Evolutionary conservation across 2,113 vertebrate genomes (phyloP).

Genomic region (Brevimyrus niger): DNA sequence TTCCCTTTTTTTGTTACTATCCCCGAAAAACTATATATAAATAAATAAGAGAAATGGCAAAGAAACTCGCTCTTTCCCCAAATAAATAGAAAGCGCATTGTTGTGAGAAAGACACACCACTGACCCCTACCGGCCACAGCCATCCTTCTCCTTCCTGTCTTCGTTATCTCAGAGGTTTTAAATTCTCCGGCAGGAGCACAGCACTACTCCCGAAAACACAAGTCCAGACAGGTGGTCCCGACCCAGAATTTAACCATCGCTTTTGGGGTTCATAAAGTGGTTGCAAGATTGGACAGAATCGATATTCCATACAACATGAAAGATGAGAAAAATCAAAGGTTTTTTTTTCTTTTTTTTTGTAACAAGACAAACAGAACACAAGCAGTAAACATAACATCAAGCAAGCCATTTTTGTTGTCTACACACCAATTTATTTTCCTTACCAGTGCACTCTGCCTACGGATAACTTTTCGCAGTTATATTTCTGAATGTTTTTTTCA

Average conservation of each 20-base stretch:
- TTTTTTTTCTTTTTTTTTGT: constrained; percentile 68
- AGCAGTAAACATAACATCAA: constrained; percentile 78
- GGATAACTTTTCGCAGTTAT: constrained; percentile 73
- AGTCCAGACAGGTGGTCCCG: neutral
- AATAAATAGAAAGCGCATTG: constrained; percentile 73
- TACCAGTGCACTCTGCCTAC: constrained; percentile 77
- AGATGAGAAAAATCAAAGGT: constrained; percentile 67
- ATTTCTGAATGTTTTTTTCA: constrained; percentile 68
- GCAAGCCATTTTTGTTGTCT: constrained; percentile 69
- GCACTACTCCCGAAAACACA: neutral
- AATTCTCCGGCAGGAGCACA: neutral
- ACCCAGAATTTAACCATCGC: neutral
- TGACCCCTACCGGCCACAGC: constrained; percentile 43
- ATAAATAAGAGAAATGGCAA: constrained; percentile 72
- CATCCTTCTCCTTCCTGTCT: constrained; percentile 48
- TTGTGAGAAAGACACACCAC: constrained; percentile 70
- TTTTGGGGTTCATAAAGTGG: constrained; percentile 55
- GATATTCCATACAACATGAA: constrained; percentile 24
- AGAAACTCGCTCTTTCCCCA: constrained; percentile 70
- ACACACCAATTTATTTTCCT: constrained; percentile 74
- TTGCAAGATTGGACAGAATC: constrained; percentile 70
- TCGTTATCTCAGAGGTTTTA: neutral
- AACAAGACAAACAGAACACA: constrained; percentile 87
- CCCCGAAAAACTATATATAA: constrained; percentile 69
- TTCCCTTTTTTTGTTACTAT: constrained; percentile 65